Evolutionary conservation across 1,140 invertebrate species (phyloP).

Genomic region (Chymomyza costata): DNA sequence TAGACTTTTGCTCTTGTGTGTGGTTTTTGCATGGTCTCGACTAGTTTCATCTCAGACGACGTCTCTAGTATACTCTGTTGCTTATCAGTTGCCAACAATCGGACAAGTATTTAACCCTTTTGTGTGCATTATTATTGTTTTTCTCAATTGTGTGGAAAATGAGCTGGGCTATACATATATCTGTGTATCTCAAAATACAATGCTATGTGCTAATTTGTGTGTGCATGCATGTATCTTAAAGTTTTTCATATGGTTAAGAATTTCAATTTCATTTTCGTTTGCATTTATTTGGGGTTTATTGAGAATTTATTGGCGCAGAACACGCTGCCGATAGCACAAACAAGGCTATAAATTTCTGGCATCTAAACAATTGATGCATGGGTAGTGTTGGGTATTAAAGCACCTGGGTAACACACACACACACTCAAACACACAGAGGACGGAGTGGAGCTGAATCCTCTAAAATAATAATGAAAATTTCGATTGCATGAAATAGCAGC

Average conservation of each 20-base stretch:
- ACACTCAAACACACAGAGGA: too few relatives aligned
- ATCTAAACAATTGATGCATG: conserved; percentile 54
- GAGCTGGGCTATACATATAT: conserved; percentile 12
- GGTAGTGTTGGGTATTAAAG: neutral
- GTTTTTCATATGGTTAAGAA: too few relatives aligned
- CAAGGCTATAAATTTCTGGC: conserved; percentile 55
- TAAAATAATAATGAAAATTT: conserved; percentile 68
- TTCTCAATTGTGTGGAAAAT: conserved; percentile 35
- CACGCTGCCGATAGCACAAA: conserved; percentile 42
- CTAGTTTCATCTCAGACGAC: too few relatives aligned
- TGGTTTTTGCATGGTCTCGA: conserved; percentile 14
- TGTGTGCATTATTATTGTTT: neutral
- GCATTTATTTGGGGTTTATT: conserved; percentile 38
- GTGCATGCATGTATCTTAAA: too few relatives aligned
- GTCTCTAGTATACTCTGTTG: conserved; percentile 10
- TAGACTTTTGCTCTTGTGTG: conserved; percentile 46
- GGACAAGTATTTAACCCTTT: conserved; percentile 30
- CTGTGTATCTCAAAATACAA: conserved; percentile 30
- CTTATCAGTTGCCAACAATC: conserved; percentile 36
- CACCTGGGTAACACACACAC: too few relatives aligned
- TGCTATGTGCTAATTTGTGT: conserved; percentile 41
- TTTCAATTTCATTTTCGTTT: too few relatives aligned
- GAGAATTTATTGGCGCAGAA: conserved; percentile 51
- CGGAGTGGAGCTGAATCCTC: too few relatives aligned
- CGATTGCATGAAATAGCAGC: conserved; percentile 35